These are phyloP conservation scores for Agelastica alni DNA, from an alignment of 2,888 invertebrate species.

Conservation along the genomic window DNA sequence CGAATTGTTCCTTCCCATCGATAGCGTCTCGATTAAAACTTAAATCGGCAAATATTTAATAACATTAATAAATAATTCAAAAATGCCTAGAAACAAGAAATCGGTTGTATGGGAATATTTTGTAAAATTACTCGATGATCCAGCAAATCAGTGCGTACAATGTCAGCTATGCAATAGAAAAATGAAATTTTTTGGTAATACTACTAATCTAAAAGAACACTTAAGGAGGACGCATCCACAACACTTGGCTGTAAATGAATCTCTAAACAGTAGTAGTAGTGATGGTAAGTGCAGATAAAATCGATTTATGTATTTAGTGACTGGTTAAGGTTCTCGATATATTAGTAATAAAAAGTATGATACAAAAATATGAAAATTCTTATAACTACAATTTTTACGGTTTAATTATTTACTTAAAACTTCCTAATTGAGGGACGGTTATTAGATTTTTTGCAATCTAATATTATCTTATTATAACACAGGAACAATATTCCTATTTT, in stretches of 20 bases:
- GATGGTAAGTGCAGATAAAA: constrained; percentile 11
- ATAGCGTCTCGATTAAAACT: constrained; percentile 20
- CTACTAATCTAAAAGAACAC: constrained; percentile 20
- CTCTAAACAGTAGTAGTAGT: constrained; percentile 7
- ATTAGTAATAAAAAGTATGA: constrained; percentile 4
- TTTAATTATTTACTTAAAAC: no score
- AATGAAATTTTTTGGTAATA: constrained; percentile 22
- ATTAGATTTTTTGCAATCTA: no score
- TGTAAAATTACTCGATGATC: constrained; percentile 12
- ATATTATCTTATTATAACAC: no score
- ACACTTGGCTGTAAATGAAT: constrained; percentile 9
- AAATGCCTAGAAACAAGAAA: constrained; percentile 11
- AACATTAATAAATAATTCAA: constrained; percentile 1
- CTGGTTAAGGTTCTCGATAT: constrained; percentile 1
- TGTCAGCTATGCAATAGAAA: constrained; percentile 11
- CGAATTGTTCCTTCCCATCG: constrained; percentile 6
- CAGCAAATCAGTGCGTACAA: constrained; percentile 1
- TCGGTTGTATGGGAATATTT: constrained; percentile 18
- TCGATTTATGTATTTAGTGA: constrained; percentile 6
- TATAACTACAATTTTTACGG: no score
- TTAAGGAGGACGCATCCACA: constrained; percentile 15
- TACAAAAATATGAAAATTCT: no score
- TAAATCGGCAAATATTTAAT: constrained; percentile 11
- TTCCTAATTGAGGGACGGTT: no score
- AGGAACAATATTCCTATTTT: no score